Evolutionary conservation across 2,797 vertebrate genomes (phyloP).

Genomic region (Karalla daura): DNA sequence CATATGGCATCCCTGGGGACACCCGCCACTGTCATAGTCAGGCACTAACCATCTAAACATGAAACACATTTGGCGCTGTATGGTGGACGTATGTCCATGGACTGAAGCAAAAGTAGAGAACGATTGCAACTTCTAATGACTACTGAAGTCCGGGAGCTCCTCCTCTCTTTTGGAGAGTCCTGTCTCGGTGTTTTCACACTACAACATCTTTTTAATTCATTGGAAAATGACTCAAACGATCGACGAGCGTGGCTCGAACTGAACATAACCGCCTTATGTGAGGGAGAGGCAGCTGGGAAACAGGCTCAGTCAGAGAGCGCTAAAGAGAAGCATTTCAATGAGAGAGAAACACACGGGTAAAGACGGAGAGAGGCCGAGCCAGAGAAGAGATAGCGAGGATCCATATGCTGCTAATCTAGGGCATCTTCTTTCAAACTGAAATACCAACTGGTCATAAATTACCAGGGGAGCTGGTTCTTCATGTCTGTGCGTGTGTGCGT

Average conservation of each 20-base stretch:
- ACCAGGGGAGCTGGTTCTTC: constrained; percentile 33
- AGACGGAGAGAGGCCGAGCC: not conserved
- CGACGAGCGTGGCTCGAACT: not conserved
- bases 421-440: constrained; percentile 49
- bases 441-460: constrained; percentile 51
- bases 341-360: not conserved
- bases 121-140: not conserved
- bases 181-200: not conserved
- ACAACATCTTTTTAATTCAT: not conserved
- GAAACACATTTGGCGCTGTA: not conserved
- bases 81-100: too few species aligned
- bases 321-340: not conserved
- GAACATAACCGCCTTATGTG: not conserved
- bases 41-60: not conserved
- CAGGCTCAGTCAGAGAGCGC: not conserved
- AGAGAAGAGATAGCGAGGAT: constrained; percentile 24
- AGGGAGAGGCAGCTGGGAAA: not conserved
- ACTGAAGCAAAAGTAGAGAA: too few species aligned
- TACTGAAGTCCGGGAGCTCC: not conserved
- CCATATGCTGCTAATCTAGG: constrained; percentile 52
- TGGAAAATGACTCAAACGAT: not conserved
- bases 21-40: not conserved
- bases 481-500: too few species aligned
- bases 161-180: not conserved
- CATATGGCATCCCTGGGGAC: not conserved